phyloP scores from a whole-genome alignment of 2,888 invertebrate genomes.

The Acanthosoma haemorrhoidale region DNA sequence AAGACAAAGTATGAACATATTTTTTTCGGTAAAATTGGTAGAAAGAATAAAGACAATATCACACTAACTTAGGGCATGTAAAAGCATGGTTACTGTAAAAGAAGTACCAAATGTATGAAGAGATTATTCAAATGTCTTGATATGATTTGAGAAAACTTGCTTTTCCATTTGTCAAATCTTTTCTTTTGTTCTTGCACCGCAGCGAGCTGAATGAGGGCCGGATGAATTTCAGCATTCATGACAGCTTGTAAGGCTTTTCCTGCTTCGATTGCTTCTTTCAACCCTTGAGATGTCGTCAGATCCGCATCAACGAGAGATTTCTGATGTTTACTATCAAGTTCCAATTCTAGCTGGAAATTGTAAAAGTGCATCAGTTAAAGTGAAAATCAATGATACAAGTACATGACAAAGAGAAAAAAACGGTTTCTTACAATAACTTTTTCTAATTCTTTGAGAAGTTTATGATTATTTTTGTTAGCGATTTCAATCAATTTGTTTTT shows the following conservation, averaged over 20 bases:
- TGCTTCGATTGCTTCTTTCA: constrained; percentile 61
- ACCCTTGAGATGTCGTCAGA: constrained; percentile 58
- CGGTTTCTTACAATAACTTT: constrained; percentile 64
- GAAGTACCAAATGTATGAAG: constrained; percentile 78
- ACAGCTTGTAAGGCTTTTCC: constrained; percentile 69
- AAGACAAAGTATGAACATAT: too few species aligned
- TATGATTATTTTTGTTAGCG: constrained; percentile 78
- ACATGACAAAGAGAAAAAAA: neutral
- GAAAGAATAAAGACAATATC: too few species aligned
- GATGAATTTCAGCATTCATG: constrained; percentile 63
- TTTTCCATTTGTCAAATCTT: constrained; percentile 68
- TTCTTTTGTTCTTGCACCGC: constrained; percentile 78
- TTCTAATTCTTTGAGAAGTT: constrained; percentile 70
- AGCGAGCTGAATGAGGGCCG: constrained; percentile 58
- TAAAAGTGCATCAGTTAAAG: constrained; percentile 22
- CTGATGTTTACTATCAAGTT: constrained; percentile 63
- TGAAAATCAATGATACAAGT: constrained; percentile 9
- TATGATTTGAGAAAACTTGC: constrained; percentile 74
- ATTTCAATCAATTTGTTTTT: constrained; percentile 82
- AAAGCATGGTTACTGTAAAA: too few species aligned
- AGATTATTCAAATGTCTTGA: constrained; percentile 89
- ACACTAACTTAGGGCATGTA: too few species aligned
- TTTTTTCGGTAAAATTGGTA: too few species aligned
- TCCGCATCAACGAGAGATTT: constrained; percentile 66
- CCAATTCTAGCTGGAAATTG: constrained; percentile 56